Evolutionary conservation across 2,888 invertebrate species (phyloP), one percentile per base, ranked within the genome.

Genomic region (Oxystoma pomonae): DNA sequence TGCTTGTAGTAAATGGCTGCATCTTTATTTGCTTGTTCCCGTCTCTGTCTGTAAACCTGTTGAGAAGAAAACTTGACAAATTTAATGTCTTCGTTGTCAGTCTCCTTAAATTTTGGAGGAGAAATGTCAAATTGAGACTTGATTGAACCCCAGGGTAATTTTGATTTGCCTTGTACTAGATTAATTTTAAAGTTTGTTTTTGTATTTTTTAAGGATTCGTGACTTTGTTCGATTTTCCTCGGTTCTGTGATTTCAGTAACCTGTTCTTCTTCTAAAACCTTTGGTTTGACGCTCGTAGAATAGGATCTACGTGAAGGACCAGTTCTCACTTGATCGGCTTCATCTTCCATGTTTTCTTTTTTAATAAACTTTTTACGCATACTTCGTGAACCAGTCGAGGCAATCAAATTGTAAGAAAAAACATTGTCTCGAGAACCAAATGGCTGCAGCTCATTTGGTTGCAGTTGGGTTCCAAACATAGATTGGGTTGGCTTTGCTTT

Each of bases 391-490:
- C 59, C 63, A 1, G 65, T 65, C 1, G 62, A 62, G 20, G 50
- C 56, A 12, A 68, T 61, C 3, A 66, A 35, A 35, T 61, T 53
- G 1, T 64, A 60, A n/a, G 65, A 50, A 57, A 66, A 68, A n/a
- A 63, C 20, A 21, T 64, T 66, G 22, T 64, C 62, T 18, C 51
- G 61, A 5, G 68, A 68, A n/a, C 68, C 68, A 55, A 60, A 66
- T 17, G 68, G 66, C 52, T 56, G 60, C 49, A 68, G 57, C 50
- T 66, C 56, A 49, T 57, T 61, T 16, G 68, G 66, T 18, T 68
- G 68, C 20, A 68, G 55, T 53, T 68, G 65, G 12, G 20, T 5
- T n/a, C 20, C 1, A n/a, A 17, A 58, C 20, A 61, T 60, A 3
- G 61, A n/a, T 0, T 52, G 49, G 3, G 17, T n/a, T 2, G 20